phyloP scores from a whole-genome alignment of 2,797 vertebrate species.

The Brachyrhaphis roseni region DNA sequence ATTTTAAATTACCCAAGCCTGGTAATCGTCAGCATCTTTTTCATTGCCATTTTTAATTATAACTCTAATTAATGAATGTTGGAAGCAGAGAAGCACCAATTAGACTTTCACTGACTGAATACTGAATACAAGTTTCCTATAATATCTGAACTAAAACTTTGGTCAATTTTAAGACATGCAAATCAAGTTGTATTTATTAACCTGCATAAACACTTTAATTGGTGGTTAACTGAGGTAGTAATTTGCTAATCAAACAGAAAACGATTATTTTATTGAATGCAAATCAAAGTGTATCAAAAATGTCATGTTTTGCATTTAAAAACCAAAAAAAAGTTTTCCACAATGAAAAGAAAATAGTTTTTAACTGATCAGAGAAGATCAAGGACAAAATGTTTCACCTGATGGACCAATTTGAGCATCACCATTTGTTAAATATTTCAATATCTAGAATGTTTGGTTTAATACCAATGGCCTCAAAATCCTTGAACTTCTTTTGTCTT shows the following conservation, averaged over 20 bases:
- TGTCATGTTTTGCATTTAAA: neutral
- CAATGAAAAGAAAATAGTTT: too few species aligned
- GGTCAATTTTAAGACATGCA: neutral
- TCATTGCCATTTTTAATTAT: constrained; percentile 1
- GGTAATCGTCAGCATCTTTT: neutral
- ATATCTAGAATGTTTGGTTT: neutral
- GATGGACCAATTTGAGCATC: neutral
- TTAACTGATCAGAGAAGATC: neutral
- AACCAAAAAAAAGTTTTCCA: neutral
- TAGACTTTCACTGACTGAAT: neutral
- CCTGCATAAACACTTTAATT: neutral
- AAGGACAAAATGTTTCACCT: neutral
- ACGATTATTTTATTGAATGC: neutral
- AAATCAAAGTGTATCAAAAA: neutral
- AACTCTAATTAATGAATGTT: neutral
- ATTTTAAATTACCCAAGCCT: neutral
- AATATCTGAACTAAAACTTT: neutral
- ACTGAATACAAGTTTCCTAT: neutral
- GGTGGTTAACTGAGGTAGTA: neutral
- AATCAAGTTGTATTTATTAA: neutral
- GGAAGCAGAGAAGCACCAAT: neutral
- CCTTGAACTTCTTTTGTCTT: neutral
- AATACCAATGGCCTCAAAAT: neutral
- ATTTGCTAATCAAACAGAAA: neutral
- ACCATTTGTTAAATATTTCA: neutral